Conservation (phyloP, 1,140 invertebrate species). For the Scaptomyza graminum region DNA sequence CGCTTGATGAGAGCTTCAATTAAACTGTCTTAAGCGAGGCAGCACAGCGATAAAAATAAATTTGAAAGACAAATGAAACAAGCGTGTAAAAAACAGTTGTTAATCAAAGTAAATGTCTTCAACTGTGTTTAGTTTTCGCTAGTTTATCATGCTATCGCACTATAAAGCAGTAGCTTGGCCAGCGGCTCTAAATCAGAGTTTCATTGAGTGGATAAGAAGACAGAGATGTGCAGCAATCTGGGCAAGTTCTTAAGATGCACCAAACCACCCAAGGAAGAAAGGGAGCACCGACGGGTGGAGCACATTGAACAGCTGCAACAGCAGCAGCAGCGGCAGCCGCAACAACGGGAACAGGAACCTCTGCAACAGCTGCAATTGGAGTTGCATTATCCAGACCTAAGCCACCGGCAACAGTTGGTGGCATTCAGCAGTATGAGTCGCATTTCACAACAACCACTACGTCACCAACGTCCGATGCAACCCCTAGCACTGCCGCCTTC, state of each 20-base stretch:
- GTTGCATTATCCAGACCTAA: too few relatives aligned
- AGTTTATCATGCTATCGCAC: neutral
- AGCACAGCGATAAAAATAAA: too few relatives aligned
- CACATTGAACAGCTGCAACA: neutral
- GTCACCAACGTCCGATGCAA: neutral
- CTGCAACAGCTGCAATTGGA: too few relatives aligned
- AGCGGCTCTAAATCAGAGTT: neutral
- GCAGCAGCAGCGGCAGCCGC: neutral
- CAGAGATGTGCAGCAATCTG: slow-evolving; percentile 39
- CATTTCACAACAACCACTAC: neutral
- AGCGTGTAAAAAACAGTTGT: too few relatives aligned
- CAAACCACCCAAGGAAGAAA: slow-evolving; percentile 5
- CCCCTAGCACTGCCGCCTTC: slow-evolving; percentile 5
- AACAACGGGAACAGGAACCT: too few relatives aligned
- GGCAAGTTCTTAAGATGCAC: slow-evolving; percentile 44
- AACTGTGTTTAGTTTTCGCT: too few relatives aligned
- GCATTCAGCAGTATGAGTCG: neutral
- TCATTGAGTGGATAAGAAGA: neutral
- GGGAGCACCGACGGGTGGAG: slow-evolving; percentile 11
- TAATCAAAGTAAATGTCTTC: too few relatives aligned
- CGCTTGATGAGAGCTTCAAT: too few relatives aligned
- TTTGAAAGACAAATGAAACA: too few relatives aligned
- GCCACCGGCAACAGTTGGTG: neutral
- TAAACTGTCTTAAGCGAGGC: too few relatives aligned
- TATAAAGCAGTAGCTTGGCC: slow-evolving; percentile 31